Base-by-base conservation (phyloP, 2,113 vertebrate genomes). In the Hemicordylus capensis region DNA sequence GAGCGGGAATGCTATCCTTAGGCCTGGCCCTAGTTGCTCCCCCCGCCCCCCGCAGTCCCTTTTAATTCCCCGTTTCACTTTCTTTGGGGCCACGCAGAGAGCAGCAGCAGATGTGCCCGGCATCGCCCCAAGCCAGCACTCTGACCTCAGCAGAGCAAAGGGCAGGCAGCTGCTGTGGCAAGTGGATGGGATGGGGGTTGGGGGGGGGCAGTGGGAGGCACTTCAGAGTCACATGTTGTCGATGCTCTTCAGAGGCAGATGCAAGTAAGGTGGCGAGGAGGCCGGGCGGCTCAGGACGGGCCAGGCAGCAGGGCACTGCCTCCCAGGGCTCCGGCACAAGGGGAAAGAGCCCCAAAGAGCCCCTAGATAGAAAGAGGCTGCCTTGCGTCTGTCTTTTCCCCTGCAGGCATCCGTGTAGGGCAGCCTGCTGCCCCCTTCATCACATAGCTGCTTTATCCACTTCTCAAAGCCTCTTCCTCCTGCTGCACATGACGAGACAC, bases 81-180 rank as follows among this genome's bases (percentile, higher is more conserved):
- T 66, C 79, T 81, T 76, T 58, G 6, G 56, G 67, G 67, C 84
- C 46, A 39, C 63, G 42, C 76, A 73, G 76, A 80, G 44, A 73
- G 56, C 84, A 85, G 56, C 84, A 85, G 76, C 84, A 85, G 84
- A 85, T 85, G 84, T 85, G 84, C 56, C 76, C 51, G 66, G 51
- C 84, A 48, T 73, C 22, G 78, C 85, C 77, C 56, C 74, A 75
- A 81, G 78, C 79, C 79, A 69, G 85, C 79, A 87, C 85, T 81
- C 85, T 87, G 85, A 87, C 85, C 85, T 81, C 70, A n/a, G 61
- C 69, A 87, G 85, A 87, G 85, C 85, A 87, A 87, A 87, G 85
- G 85, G 77, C 85, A 87, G 79, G 85, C 79, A 87, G 85, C 85
- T 87, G 85, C 78, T 67, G 31, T 81, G 79, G 69, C 85, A 81